Conservation (phyloP, 2,113 vertebrate genomes). For the Prolemur simus region DNA sequence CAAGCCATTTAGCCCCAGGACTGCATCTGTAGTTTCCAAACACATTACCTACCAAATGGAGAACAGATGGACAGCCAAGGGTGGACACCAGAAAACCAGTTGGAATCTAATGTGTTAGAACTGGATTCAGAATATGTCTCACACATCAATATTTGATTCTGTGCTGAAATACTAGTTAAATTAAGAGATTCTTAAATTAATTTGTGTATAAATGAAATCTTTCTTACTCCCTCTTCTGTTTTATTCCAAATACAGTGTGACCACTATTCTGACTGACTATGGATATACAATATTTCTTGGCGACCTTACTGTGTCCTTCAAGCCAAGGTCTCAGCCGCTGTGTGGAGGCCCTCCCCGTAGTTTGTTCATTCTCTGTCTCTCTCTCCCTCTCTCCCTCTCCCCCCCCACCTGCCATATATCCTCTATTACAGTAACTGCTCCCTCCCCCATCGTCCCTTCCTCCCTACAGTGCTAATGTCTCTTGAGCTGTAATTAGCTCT, state of each 20-base stretch:
- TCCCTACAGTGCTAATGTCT: not conserved
- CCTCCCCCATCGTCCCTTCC: not conserved
- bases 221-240: not conserved
- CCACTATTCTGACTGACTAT: not conserved
- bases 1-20: not conserved
- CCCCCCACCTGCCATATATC: too few relatives aligned
- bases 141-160: not conserved
- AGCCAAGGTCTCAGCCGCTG: not conserved
- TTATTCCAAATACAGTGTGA: not conserved
- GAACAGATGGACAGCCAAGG: not conserved
- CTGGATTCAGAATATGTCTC: not conserved
- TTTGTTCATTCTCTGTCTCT: not conserved
- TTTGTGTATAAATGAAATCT: not conserved
- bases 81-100: not conserved
- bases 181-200: not conserved
- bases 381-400: not conserved
- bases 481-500: not conserved
- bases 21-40: not conserved
- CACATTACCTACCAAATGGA: not conserved
- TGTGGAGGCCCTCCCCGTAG: not conserved
- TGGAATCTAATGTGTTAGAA: not conserved
- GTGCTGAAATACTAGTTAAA: not conserved
- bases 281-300: not conserved
- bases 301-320: not conserved
- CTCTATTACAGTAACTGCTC: not conserved